These are phyloP conservation scores for Cynocephalus volans DNA, from an alignment of 2,113 vertebrate species.

Conservation along the genomic window DNA sequence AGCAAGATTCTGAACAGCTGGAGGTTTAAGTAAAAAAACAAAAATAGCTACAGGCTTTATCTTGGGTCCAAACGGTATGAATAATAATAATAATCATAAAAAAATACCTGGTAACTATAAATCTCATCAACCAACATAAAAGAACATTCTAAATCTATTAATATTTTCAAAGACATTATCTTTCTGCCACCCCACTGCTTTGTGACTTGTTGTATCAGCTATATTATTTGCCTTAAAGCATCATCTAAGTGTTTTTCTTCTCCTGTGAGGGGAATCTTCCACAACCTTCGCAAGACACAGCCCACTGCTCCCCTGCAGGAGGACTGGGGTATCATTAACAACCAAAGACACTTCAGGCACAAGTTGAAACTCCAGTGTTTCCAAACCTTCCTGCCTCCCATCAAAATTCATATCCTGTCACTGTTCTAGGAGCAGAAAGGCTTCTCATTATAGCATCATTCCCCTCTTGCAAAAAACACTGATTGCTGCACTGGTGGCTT, in stretches of 20 bases:
- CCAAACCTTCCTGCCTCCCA: slow-evolving; percentile 91
- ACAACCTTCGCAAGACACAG: slow-evolving; percentile 91
- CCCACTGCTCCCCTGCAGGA: slow-evolving; percentile 92
- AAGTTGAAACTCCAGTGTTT: slow-evolving; percentile 90
- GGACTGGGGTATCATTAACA: slow-evolving; percentile 91
- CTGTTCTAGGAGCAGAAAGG: slow-evolving; percentile 91
- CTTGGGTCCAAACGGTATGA: slow-evolving; percentile 88
- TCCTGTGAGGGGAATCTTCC: slow-evolving; percentile 89
- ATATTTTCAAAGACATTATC: slow-evolving; percentile 92
- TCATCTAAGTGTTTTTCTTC: slow-evolving; percentile 92
- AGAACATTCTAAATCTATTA: slow-evolving; percentile 93
- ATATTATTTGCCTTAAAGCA: slow-evolving; percentile 93
- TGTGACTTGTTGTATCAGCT: slow-evolving; percentile 92
- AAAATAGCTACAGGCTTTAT: slow-evolving; percentile 90
- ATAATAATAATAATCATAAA: slow-evolving; percentile 89
- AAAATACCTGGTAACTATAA: slow-evolving; percentile 92
- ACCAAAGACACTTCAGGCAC: slow-evolving; percentile 92
- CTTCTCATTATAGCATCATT: slow-evolving; percentile 94
- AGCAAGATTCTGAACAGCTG: slow-evolving; percentile 90
- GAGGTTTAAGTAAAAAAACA: slow-evolving; percentile 91
- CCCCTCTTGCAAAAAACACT: slow-evolving; percentile 93
- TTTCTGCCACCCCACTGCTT: slow-evolving; percentile 91
- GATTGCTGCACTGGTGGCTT: slow-evolving; percentile 95
- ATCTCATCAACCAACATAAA: slow-evolving; percentile 91
- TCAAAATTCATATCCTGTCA: slow-evolving; percentile 93